Percentiles rank a stretch among this genome's conserved stretches.
Evolutionary conservation across 2,888 invertebrate species (phyloP).

Genomic region (Salticus scenicus): DNA sequence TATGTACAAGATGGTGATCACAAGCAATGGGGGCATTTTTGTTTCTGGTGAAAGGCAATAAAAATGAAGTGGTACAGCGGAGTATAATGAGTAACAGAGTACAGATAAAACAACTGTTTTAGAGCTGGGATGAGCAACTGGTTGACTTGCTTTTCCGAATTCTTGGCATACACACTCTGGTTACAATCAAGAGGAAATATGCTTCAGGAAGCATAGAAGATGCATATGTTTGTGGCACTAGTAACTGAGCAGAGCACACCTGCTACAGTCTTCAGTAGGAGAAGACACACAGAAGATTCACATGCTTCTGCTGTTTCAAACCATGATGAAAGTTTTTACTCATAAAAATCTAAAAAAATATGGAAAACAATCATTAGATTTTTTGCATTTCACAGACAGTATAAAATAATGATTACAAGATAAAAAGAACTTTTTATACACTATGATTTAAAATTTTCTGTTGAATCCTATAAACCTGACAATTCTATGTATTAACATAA

Average conservation of each 20-base stretch:
- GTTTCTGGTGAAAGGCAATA: slow-evolving; percentile 19
- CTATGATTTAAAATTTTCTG: no score
- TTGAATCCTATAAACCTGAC: no score
- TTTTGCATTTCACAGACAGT: no score
- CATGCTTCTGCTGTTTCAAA: slow-evolving; percentile 28
- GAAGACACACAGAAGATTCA: slow-evolving; percentile 37
- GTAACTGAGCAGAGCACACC: slow-evolving; percentile 38
- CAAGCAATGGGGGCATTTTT: background rate
- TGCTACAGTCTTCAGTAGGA: slow-evolving; percentile 20
- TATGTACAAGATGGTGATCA: background rate
- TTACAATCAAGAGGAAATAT: slow-evolving; percentile 29
- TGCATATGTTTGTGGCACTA: slow-evolving; percentile 42
- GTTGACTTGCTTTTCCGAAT: slow-evolving; percentile 1
- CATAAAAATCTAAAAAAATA: slow-evolving; percentile 1
- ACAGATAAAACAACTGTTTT: background rate
- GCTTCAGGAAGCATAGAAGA: background rate
- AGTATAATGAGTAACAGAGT: slow-evolving; percentile 16
- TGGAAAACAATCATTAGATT: background rate
- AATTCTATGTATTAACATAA: no score
- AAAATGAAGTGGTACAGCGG: slow-evolving; percentile 13
- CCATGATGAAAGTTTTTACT: background rate
- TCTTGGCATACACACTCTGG: slow-evolving; percentile 3
- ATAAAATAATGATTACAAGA: no score
- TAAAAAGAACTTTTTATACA: no score
- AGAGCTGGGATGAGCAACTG: slow-evolving; percentile 10